These are phyloP conservation scores for Vidua macroura DNA, from an alignment of 2,113 vertebrate species.

Conservation along the genomic window DNA sequence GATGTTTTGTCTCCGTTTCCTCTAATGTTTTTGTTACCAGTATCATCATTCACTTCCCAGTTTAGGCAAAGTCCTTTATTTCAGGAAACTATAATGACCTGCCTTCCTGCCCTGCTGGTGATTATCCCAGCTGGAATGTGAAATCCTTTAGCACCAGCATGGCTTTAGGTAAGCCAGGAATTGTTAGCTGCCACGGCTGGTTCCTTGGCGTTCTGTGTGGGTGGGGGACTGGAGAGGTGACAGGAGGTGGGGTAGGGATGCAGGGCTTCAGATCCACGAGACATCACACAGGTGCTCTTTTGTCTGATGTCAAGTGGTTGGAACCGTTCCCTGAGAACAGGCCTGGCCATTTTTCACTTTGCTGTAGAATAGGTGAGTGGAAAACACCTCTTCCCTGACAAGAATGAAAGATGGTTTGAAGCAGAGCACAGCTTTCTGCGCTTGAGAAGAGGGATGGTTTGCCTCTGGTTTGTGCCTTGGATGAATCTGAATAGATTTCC, in stretches of 20 bases:
- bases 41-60: not conserved
- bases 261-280: not conserved
- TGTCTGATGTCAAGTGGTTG: not conserved
- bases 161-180: not conserved
- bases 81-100: slow-evolving; percentile 54
- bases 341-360: not conserved
- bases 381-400: not conserved
- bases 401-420: not conserved
- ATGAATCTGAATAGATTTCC: not conserved
- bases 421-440: not conserved
- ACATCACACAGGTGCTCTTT: not conserved
- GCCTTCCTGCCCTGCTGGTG: slow-evolving; percentile 4
- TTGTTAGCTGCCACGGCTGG: accelerated
- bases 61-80: not conserved
- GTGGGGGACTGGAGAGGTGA: not conserved
- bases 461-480: not conserved
- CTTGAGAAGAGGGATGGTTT: not conserved
- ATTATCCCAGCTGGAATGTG: slow-evolving; percentile 18
- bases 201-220: not conserved
- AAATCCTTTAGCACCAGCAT: not conserved
- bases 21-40: not conserved
- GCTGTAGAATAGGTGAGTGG: not conserved
- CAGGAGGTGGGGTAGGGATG: not conserved
- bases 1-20: not conserved
- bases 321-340: not conserved